Base-by-base conservation (phyloP, 2,797 vertebrate species). In the Bovichtus variegatus region DNA sequence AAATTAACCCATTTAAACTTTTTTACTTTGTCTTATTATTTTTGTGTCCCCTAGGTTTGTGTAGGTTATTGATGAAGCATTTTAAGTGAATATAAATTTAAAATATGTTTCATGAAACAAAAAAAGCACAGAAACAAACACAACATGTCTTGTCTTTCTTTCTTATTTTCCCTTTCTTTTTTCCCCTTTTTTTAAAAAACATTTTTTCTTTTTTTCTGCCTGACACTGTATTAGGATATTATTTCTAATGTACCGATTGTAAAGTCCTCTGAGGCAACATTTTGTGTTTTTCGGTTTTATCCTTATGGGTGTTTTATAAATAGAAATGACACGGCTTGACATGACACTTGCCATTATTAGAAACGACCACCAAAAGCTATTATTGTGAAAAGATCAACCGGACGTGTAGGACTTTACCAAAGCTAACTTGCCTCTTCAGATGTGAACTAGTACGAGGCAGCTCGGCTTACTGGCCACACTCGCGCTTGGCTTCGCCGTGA, bases 331-430 rank as follows among this genome's bases (percentile, higher is more conserved):
- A 49, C 5, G 4, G 15, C 21, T 36, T 49, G 3, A 41, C 23
- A 41, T 23, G 31, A 36, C 40, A 18, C 12, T 4, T 1, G 9
- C 1, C 2, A 1, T 13, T 15, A 1, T 23, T 2, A 8, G 12
- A 66, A 34, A 25, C 1, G 2, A 2, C 29, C 16, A 2, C 3
- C n/a, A n/a, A 5, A 2, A 4, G 10, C 62, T 54, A 0, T 87
- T 90, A 88, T 59, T 88, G 61, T 86, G 88, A 89, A 87, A 81
- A 6, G 2, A 1, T 0, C 0, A 16, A 36, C 55, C 76, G 88
- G 92, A 90, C 1, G 36, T 71, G 0, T 0, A 0, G 0, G 0
- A 11, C 16, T 3, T 8, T 4, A 10, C 11, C 8, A 0, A 16
- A 1, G 6, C 18, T 1, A 11, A 11, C 74, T 80, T 74, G 31